A percentile compares a stretch with the other conserved stretches of the same genome.
phyloP scores from a whole-genome alignment of 1,140 invertebrate genomes.

The Eueides isabella region DNA sequence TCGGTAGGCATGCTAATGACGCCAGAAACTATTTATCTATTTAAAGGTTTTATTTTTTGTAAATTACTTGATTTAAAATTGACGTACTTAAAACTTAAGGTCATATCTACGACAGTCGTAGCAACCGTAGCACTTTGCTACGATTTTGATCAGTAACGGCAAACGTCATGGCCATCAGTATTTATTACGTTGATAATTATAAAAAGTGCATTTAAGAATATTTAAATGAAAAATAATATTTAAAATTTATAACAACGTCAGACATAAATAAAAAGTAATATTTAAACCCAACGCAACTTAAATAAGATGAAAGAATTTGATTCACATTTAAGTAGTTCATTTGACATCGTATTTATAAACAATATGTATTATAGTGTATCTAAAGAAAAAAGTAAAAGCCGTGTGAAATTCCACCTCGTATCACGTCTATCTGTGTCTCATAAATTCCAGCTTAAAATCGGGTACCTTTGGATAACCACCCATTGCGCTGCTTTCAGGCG shows the following conservation, averaged over 20 bases:
- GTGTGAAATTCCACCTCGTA: conserved; percentile 64
- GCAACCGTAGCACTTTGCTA: conserved; percentile 53
- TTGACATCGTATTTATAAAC: conserved; percentile 22
- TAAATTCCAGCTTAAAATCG: conserved; percentile 71
- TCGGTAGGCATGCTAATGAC: neutral
- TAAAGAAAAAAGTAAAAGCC: conserved; percentile 36
- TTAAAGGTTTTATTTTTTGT: neutral
- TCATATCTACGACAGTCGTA: conserved; percentile 46
- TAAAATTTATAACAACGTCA: neutral
- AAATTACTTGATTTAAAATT: neutral
- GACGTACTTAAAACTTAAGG: neutral
- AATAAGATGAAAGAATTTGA: neutral
- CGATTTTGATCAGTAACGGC: conserved; percentile 34
- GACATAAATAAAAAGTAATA: neutral
- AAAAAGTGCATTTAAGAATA: neutral
- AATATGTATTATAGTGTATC: conserved; percentile 25
- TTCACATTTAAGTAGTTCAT: neutral
- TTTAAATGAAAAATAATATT: neutral
- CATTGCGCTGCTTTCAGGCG: conserved; percentile 72
- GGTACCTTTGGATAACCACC: conserved; percentile 65
- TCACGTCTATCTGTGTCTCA: conserved; percentile 60
- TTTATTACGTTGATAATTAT: neutral
- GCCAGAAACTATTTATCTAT: neutral
- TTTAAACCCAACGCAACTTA: neutral
- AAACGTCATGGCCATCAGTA: neutral